phyloP scores from a whole-genome alignment of 1,140 invertebrate species.

The Ips nitidus region DNA sequence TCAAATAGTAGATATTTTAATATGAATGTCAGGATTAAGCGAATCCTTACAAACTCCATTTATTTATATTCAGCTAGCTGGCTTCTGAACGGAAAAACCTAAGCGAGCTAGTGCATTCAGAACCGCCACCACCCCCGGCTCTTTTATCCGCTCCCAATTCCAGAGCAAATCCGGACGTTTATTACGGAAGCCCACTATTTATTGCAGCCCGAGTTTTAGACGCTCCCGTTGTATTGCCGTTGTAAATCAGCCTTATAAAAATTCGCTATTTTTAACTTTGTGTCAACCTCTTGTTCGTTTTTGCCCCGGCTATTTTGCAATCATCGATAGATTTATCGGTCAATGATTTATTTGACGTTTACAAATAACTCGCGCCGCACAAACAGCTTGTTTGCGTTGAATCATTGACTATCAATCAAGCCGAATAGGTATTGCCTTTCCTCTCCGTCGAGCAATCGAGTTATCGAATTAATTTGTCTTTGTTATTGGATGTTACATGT shows the following conservation, averaged over 20 bases:
- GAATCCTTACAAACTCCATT: too few relatives aligned
- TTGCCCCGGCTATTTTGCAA: neutral
- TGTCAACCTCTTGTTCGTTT: slow-evolving; percentile 4
- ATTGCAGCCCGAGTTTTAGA: slow-evolving; percentile 5
- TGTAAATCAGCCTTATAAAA: slow-evolving; percentile 4
- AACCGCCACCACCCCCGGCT: neutral
- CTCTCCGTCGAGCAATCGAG: too few relatives aligned
- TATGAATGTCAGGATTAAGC: too few relatives aligned
- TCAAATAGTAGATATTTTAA: too few relatives aligned
- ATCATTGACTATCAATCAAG: slow-evolving; percentile 6
- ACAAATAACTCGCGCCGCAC: slow-evolving; percentile 2
- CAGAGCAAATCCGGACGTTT: slow-evolving; percentile 4
- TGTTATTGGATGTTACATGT: too few relatives aligned
- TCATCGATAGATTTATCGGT: slow-evolving; percentile 5
- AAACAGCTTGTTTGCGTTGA: slow-evolving; percentile 11
- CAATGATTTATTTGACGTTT: slow-evolving; percentile 14
- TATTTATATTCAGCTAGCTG: too few relatives aligned
- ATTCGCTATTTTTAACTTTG: slow-evolving; percentile 6
- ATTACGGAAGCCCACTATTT: slow-evolving; percentile 9
- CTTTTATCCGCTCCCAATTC: slow-evolving; percentile 3
- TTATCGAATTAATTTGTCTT: too few relatives aligned
- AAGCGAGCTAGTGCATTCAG: neutral
- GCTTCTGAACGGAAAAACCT: too few relatives aligned
- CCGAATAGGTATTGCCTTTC: neutral
- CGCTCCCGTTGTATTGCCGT: neutral